Conservation (phyloP, 2,888 invertebrate genomes). For the Drosophila kanekoi region DNA sequence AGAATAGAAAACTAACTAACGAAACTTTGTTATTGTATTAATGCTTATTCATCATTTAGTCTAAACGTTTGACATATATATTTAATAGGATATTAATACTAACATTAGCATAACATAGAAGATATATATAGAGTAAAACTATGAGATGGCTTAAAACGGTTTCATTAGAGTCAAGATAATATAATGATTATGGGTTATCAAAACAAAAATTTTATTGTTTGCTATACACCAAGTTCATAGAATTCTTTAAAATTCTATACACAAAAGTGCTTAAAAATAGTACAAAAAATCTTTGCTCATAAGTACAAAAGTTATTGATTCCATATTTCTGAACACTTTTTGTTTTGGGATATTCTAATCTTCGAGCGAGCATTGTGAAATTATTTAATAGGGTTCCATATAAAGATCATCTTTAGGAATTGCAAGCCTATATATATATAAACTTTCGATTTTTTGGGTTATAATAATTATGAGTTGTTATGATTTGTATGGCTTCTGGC, state of each 20-base stretch:
- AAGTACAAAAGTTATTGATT: not conserved
- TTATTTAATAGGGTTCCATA: not conserved
- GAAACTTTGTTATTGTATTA: not conserved
- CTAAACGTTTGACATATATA: constrained; percentile 22
- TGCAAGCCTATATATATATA: not conserved
- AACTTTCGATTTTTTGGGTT: not conserved
- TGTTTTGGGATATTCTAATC: not conserved
- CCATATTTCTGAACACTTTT: not conserved
- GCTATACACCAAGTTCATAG: too few species aligned
- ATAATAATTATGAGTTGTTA: constrained; percentile 6
- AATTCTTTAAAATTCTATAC: too few species aligned
- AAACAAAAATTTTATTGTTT: too few species aligned
- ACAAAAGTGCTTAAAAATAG: too few species aligned
- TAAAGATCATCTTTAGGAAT: not conserved
- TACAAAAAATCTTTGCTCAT: too few species aligned
- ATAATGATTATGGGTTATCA: too few species aligned
- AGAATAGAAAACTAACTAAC: too few species aligned
- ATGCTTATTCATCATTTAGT: constrained; percentile 4
- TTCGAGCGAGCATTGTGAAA: not conserved
- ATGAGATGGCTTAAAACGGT: too few species aligned
- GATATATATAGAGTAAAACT: too few species aligned
- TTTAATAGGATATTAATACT: constrained; percentile 1
- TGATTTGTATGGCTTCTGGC: not conserved
- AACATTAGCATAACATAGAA: not conserved
- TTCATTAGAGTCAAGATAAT: too few species aligned